These are phyloP conservation scores for Oscheius sp. DNA, from an alignment of 2,888 invertebrate genomes.

Conservation along the genomic window DNA sequence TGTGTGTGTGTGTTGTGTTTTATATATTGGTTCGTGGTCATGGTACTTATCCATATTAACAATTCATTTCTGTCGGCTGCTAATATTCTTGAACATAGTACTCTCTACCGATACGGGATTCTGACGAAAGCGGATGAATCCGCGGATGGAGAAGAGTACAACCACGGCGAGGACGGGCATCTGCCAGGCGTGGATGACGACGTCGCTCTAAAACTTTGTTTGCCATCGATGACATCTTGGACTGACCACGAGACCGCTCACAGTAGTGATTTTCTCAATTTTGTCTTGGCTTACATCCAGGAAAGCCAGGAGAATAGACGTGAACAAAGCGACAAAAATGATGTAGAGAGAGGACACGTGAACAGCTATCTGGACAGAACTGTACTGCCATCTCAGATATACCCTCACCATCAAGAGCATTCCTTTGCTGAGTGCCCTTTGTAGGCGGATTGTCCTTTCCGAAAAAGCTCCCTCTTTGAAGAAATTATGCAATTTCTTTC, in stretches of 20 bases:
- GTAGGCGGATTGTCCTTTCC: conserved; percentile 6
- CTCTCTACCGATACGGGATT: background rate
- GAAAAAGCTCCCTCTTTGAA: background rate
- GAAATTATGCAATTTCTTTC: background rate
- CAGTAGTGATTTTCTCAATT: too few species aligned
- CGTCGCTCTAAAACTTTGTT: background rate
- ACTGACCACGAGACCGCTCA: background rate
- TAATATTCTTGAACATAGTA: too few species aligned
- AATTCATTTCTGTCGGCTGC: too few species aligned
- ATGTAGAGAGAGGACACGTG: background rate
- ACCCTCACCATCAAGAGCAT: conserved; percentile 6
- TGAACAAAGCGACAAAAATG: background rate
- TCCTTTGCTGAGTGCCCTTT: conserved; percentile 2
- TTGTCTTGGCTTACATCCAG: background rate
- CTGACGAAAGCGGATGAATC: background rate
- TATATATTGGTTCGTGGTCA: too few species aligned
- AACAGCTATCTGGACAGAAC: background rate
- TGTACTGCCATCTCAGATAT: background rate
- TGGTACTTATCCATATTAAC: too few species aligned
- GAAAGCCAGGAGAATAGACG: background rate
- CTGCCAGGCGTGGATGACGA: background rate
- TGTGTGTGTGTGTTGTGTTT: too few species aligned
- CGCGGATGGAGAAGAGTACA: background rate
- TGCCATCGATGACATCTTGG: background rate
- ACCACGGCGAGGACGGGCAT: conserved; percentile 6